Percentiles rank a stretch among this genome's conserved stretches.
These are phyloP conservation scores for Enteromius paludinosus DNA, from an alignment of 2,797 vertebrate species.

Conservation along the genomic window DNA sequence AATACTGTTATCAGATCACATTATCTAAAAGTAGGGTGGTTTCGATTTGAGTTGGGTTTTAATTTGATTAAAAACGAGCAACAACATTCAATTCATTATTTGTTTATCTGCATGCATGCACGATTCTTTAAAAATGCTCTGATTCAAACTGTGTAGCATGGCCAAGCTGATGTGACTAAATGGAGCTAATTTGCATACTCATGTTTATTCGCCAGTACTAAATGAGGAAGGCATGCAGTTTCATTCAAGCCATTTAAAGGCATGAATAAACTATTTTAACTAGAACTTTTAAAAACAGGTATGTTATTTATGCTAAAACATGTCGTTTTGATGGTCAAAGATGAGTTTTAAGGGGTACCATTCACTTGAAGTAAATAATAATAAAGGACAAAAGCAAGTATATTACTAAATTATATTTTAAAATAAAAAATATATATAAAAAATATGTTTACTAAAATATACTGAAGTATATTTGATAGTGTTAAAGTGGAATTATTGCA, in stretches of 20 bases:
- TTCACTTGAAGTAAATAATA: not conserved
- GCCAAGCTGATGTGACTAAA: not conserved
- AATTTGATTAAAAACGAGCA: not conserved
- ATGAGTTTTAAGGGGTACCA: not conserved
- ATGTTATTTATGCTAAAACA: not conserved
- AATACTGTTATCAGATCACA: not conserved
- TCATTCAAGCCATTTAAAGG: not conserved
- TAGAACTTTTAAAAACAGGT: not conserved
- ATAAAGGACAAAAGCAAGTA: not conserved
- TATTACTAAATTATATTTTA: too few relatives aligned
- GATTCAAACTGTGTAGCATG: not conserved
- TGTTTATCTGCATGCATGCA: not conserved
- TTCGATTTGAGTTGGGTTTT: not conserved
- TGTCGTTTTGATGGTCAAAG: not conserved
- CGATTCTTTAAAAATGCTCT: not conserved
- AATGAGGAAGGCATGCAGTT: not conserved
- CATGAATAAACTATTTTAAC: not conserved
- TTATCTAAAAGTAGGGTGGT: not conserved
- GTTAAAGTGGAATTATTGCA: not conserved
- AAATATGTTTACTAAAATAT: not conserved
- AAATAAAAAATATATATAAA: too few relatives aligned
- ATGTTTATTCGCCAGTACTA: not conserved
- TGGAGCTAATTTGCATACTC: not conserved
- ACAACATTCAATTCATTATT: not conserved
- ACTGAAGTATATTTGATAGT: not conserved